Conservation (phyloP, 2,113 vertebrate species). For the Phocoena sinus region DNA sequence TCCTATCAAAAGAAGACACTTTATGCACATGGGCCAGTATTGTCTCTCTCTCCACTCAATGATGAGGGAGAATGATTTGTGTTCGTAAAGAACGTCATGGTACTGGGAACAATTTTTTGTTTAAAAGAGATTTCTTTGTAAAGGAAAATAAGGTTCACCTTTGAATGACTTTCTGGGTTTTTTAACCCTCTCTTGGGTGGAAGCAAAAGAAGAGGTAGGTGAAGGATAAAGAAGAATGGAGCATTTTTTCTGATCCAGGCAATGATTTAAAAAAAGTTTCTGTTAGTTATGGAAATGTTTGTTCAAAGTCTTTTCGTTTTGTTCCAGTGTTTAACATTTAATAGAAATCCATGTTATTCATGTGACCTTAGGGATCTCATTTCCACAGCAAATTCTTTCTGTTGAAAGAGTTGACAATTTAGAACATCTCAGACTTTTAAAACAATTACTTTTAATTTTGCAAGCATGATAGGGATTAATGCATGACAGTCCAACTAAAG, state of each 20-base stretch:
- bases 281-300: background rate
- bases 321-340: background rate
- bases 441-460: background rate
- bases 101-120: background rate
- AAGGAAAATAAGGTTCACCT: background rate
- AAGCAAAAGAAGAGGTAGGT: accelerated
- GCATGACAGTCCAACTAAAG: accelerated
- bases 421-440: background rate
- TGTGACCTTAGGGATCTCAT: background rate
- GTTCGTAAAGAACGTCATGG: background rate
- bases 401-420: no score
- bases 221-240: background rate
- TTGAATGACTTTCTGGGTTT: background rate
- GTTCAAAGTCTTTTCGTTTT: background rate
- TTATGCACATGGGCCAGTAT: accelerated
- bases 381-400: background rate
- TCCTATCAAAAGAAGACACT: background rate
- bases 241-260: background rate
- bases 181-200: background rate
- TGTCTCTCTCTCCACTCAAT: background rate
- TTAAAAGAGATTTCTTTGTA: background rate
- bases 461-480: no score
- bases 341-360: background rate
- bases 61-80: background rate
- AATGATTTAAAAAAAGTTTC: background rate